These are phyloP conservation scores for Candidula unifasciata DNA, from an alignment of 2,888 invertebrate genomes.

Conservation along the genomic window DNA sequence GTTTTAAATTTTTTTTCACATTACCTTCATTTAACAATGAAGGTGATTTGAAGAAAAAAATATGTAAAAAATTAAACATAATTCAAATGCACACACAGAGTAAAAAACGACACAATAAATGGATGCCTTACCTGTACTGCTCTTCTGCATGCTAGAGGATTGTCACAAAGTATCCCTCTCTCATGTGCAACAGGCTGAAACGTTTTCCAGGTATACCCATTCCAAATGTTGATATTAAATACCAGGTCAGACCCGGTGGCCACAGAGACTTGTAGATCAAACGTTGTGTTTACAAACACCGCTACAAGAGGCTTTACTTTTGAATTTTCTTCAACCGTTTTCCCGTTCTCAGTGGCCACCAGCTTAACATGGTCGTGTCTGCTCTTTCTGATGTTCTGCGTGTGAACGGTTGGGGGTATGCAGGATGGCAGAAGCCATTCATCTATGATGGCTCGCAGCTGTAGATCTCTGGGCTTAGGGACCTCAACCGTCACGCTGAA, in stretches of 20 bases:
- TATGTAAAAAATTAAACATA: not conserved
- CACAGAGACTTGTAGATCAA: slow-evolving; percentile 62
- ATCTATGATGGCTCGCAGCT: slow-evolving; percentile 57
- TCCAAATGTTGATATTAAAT: slow-evolving; percentile 57
- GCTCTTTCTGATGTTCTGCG: slow-evolving; percentile 34
- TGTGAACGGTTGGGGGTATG: slow-evolving; percentile 56
- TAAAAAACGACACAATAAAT: not conserved
- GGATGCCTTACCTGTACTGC: slow-evolving; percentile 55
- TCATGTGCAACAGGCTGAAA: slow-evolving; percentile 33
- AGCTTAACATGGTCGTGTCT: not conserved
- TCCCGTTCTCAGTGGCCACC: not conserved
- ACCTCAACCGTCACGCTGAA: slow-evolving; percentile 59
- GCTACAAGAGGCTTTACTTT: slow-evolving; percentile 53
- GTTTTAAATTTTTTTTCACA: too few species aligned
- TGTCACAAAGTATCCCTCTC: slow-evolving; percentile 33
- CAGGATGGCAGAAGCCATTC: slow-evolving; percentile 59
- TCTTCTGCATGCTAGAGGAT: slow-evolving; percentile 51
- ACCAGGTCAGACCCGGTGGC: slow-evolving; percentile 65
- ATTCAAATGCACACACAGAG: not conserved
- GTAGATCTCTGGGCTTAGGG: slow-evolving; percentile 62
- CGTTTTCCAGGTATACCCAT: slow-evolving; percentile 48
- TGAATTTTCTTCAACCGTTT: slow-evolving; percentile 2
- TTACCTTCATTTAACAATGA: too few species aligned
- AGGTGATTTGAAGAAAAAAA: not conserved
- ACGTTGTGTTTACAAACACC: slow-evolving; percentile 60